Base-by-base conservation (phyloP, 1,140 invertebrate genomes). In the Dufourea novaeangliae region DNA sequence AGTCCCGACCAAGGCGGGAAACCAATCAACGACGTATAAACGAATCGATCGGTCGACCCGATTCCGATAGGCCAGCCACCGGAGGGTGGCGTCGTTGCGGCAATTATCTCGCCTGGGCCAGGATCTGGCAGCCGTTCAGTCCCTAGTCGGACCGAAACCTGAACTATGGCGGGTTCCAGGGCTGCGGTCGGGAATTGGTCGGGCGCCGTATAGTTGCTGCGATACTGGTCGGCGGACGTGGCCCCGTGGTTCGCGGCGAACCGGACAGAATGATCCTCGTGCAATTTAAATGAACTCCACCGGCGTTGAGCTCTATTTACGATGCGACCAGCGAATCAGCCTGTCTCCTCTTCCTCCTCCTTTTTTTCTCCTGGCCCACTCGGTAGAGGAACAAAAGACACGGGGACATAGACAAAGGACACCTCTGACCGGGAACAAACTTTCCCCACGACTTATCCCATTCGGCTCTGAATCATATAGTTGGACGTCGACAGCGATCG, bases 181-280 rank as follows among this genome's bases (percentile, higher is more conserved):
- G 32, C 32, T 77, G 75, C 57, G 75, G 75, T 77, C 34, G 27
- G n/a, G 27, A 71, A 62, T 54, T 63, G 59, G 56, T 39, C 75
- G 12, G 34, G 25, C 32, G 25, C n/a, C n/a, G n/a, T n/a, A n/a
- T n/a, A n/a, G 44, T 61, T 29, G 66, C 44, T 61, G 57, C 56
- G 34, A 62, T 25, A 17, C 57, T 71, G 67, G 75, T 63, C 37
- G 56, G 25, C 67, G 56, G 37, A 61, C 37, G 68, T 41, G 68
- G 37, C 39, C 44, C 20, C 41, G 66, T 8, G 74, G 56, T 76
- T 69, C 56, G 57, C 20, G 68, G 67, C 12, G 7, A 63, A 70
- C 63, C 66, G 56, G 57, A 11, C 10, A 17, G 57, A 63, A 62
- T 52, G 75, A 70, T 71, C 34, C 17, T 39, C 27, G 32, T 39